Evolutionary conservation across 2,797 vertebrate species (phyloP), one percentile per base, ranked within the genome.

Genomic region (Melanotaenia parkinsoni): DNA sequence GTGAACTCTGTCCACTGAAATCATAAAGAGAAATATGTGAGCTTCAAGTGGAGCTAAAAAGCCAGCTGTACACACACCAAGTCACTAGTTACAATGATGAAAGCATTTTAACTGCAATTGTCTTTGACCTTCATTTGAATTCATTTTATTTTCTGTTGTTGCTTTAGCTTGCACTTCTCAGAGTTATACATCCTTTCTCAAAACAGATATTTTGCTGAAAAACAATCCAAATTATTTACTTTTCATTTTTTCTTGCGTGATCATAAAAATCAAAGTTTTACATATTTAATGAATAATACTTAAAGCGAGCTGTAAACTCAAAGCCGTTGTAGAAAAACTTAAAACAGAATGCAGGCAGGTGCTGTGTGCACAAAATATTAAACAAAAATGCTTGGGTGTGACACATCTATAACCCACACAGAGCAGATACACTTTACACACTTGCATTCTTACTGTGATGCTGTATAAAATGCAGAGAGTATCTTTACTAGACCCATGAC

Each of bases 1-100:
- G 96, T 96, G 92, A 97, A 97, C 93, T 97, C 97, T 83, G 96
- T 97, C 97, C 97, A 98, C 97, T 98, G 90, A 20, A 94, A 93
- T 67, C 3, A 83, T 62, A 85, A 72, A 78, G 18, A 50, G 8
- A 58, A 50, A 62, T 30, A 78, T 1, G n/a, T 32, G 45, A 78
- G 32, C 0, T 51, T 70, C 7, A 35, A 32, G 7, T 54, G 60
- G 38, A 70, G 71, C 58, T 13, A 62, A 51, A 72, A 56, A 54
- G 3, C 11, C 11, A 67, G 9, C 11, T 13, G 28, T 43, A 1
- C 0, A 0, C 33, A 58, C 28, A 43, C 45, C 45, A 58, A 24
- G 33, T 50, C 3, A 35, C 32, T 50, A 60, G 3, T 26, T 58
- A 54, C 3, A 5, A 22, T 40, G 40, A 64, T n/a, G 8, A 64